Percentiles rank a stretch among this genome's conserved stretches.
Conservation (phyloP, 2,113 vertebrate species). For the Sporophila hypoxantha region DNA sequence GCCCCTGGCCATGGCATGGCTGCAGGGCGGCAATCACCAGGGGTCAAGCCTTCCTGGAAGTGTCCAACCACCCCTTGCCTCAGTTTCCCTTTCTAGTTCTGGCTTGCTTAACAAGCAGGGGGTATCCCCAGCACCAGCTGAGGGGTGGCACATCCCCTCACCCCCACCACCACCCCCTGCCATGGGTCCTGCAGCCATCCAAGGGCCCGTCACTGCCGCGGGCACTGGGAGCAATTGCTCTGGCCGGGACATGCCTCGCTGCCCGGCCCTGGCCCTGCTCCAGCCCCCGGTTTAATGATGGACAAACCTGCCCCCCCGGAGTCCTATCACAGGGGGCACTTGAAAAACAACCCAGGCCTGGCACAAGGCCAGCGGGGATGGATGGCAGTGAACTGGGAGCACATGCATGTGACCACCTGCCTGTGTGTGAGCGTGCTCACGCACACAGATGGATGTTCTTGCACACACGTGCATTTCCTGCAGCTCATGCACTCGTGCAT, state of each 20-base stretch:
- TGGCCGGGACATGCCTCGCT: slow-evolving; percentile 54
- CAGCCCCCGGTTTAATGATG: slow-evolving; percentile 73
- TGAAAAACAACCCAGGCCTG: slow-evolving; percentile 56
- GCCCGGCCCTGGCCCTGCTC: slow-evolving; percentile 52
- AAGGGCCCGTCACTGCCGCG: rapidly evolving
- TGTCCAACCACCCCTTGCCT: neutral
- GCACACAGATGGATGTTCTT: neutral
- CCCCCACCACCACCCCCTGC: rapidly evolving
- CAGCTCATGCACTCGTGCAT: rapidly evolving
- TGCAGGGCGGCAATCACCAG: neutral
- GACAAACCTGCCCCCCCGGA: slow-evolving; percentile 48
- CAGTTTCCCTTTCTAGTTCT: neutral
- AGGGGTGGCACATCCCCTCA: neutral
- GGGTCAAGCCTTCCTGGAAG: neutral
- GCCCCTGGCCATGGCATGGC: rapidly evolving
- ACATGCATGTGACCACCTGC: rapidly evolving
- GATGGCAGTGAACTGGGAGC: neutral
- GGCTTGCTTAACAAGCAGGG: neutral
- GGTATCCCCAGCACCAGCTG: neutral
- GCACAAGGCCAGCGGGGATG: neutral
- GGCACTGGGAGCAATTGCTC: neutral
- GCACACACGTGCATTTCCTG: rapidly evolving
- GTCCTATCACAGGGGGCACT: slow-evolving; percentile 48
- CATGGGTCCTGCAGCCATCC: neutral
- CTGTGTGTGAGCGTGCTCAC: rapidly evolving